Evolutionary conservation across 2,888 invertebrate genomes (phyloP).

Genomic region (Cephus pygmeus): DNA sequence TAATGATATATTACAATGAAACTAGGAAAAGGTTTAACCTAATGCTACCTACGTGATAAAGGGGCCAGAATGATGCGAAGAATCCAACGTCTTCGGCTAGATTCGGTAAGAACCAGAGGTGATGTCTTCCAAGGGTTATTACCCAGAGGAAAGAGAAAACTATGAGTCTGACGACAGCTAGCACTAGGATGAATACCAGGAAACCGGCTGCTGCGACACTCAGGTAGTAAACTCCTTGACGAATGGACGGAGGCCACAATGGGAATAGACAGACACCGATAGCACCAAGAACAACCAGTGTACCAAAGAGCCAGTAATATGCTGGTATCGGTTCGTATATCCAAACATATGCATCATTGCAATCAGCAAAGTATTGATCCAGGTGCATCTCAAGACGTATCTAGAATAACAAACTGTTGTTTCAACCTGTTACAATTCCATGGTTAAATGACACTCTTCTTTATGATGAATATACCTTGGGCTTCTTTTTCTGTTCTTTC

Average conservation of each 20-base stretch:
- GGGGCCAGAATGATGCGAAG: slow-evolving; percentile 97
- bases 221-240: slow-evolving; percentile 95
- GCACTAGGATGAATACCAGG: slow-evolving; percentile 90
- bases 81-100: slow-evolving; percentile 99
- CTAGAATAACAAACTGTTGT: slow-evolving; percentile 49
- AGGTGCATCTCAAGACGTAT: slow-evolving; percentile 96
- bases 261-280: slow-evolving; percentile 98
- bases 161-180: slow-evolving; percentile 89
- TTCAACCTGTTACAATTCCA: slow-evolving; percentile 67
- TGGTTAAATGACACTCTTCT: slow-evolving; percentile 50
- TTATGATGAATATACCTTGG: slow-evolving; percentile 47
- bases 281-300: slow-evolving; percentile 88
- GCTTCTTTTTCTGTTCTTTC: slow-evolving; percentile 68
- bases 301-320: slow-evolving; percentile 95
- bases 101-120: slow-evolving; percentile 99
- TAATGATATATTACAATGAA: neutral
- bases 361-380: slow-evolving; percentile 93
- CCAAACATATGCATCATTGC: slow-evolving; percentile 97
- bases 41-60: slow-evolving; percentile 79
- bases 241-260: slow-evolving; percentile 95
- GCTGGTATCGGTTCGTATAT: slow-evolving; percentile 96
- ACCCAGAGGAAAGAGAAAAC: slow-evolving; percentile 94
- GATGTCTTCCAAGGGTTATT: slow-evolving; percentile 87
- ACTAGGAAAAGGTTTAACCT: neutral
- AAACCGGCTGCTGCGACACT: slow-evolving; percentile 95